Conservation (phyloP, 2,888 invertebrate genomes). For the Megamerina dolium region DNA sequence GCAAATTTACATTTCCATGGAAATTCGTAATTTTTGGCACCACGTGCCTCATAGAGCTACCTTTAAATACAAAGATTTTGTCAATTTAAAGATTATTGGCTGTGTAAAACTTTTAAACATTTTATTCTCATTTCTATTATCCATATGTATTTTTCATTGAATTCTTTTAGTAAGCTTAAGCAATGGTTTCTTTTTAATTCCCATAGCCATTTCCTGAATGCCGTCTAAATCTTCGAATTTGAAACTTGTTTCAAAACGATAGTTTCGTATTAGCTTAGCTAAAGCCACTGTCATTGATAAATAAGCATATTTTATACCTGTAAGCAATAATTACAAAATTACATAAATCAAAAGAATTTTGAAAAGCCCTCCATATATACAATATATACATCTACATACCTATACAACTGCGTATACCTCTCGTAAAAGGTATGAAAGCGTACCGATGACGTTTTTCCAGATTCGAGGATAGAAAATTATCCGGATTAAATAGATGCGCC, state of each 20-base stretch:
- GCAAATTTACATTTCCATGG: no score
- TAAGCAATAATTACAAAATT: no score
- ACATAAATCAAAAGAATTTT: not conserved
- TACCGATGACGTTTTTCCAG: slow-evolving; percentile 23
- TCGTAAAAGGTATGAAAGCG: slow-evolving; percentile 32
- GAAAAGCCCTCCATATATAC: not conserved
- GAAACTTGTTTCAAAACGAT: slow-evolving; percentile 16
- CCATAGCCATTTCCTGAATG: slow-evolving; percentile 10
- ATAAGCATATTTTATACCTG: slow-evolving; percentile 28
- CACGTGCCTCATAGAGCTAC: no score
- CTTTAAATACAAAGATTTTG: no score
- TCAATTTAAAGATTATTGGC: no score
- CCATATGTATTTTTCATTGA: no score
- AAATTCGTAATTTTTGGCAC: no score
- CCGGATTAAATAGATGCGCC: slow-evolving; percentile 26
- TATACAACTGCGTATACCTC: slow-evolving; percentile 30
- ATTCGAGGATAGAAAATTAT: slow-evolving; percentile 27
- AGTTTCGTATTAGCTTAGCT: slow-evolving; percentile 20
- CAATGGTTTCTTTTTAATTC: slow-evolving; percentile 15
- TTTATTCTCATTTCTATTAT: no score
- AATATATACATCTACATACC: slow-evolving; percentile 14
- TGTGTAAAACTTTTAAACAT: no score
- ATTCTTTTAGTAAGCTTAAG: no score
- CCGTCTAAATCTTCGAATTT: slow-evolving; percentile 20
- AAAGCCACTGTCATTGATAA: slow-evolving; percentile 19